These are phyloP conservation scores for Mionectes macconnelli DNA, from an alignment of 2,113 vertebrate species.

Conservation along the genomic window DNA sequence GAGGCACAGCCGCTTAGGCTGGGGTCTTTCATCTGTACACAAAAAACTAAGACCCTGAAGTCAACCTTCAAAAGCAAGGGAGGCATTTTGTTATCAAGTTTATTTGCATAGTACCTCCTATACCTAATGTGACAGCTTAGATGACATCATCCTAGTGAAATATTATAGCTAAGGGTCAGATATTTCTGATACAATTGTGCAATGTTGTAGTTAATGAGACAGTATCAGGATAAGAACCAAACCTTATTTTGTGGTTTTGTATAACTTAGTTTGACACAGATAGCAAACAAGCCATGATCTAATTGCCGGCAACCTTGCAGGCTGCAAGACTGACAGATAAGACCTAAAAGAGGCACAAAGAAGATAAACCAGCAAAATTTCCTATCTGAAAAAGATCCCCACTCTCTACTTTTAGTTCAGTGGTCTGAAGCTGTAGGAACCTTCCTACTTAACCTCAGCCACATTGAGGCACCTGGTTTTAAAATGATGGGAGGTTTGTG, in stretches of 20 bases:
- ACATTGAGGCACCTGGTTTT: neutral
- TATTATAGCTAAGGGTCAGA: conserved; percentile 61
- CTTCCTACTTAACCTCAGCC: neutral
- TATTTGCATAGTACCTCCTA: conserved; percentile 48
- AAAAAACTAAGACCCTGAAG: neutral
- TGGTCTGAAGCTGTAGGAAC: neutral
- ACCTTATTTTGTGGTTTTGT: conserved; percentile 44
- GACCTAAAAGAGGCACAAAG: neutral
- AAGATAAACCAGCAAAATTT: neutral
- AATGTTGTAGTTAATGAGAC: conserved; percentile 25
- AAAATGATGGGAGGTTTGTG: neutral
- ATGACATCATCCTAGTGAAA: conserved; percentile 46
- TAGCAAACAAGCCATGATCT: neutral
- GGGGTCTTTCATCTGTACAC: neutral
- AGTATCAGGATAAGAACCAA: conserved; percentile 34
- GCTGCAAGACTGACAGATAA: neutral
- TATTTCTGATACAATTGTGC: conserved; percentile 54
- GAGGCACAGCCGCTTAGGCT: neutral
- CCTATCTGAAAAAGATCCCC: neutral
- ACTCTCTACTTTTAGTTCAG: neutral
- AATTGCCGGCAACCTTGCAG: neutral
- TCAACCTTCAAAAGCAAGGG: conserved; percentile 42
- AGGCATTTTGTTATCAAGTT: conserved; percentile 23
- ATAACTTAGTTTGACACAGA: neutral
- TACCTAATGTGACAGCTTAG: neutral